These are phyloP conservation scores for Netelia inedita DNA, from an alignment of 2,888 invertebrate genomes.

Conservation along the genomic window DNA sequence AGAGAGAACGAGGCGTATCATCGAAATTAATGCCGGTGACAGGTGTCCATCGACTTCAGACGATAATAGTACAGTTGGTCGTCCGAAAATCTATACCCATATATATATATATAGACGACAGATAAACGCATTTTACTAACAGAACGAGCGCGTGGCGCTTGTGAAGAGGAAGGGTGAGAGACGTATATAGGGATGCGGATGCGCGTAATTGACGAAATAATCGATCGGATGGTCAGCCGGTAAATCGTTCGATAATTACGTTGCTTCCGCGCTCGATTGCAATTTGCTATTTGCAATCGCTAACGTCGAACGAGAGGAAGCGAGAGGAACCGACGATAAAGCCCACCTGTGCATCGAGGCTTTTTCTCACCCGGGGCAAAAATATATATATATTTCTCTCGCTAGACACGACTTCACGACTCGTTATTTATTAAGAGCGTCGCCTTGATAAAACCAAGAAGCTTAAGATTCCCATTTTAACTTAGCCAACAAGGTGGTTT, in stretches of 20 bases:
- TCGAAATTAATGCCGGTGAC: constrained; percentile 48
- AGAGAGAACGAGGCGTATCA: not conserved
- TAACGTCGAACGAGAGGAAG: constrained; percentile 54
- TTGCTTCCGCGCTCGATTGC: constrained; percentile 71
- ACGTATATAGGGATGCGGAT: constrained; percentile 48
- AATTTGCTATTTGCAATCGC: constrained; percentile 71
- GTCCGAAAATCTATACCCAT: constrained; percentile 1
- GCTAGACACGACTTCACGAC: too few relatives aligned
- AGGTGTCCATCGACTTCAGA: constrained; percentile 63
- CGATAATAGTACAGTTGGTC: constrained; percentile 46
- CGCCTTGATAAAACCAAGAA: too few relatives aligned
- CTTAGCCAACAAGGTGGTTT: not conserved
- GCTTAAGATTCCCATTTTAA: too few relatives aligned
- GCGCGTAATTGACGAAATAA: constrained; percentile 73
- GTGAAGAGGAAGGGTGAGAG: constrained; percentile 25
- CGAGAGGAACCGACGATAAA: not conserved
- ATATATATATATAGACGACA: constrained; percentile 31
- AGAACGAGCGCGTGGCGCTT: constrained; percentile 16
- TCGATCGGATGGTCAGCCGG: constrained; percentile 73
- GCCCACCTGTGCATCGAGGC: too few relatives aligned
- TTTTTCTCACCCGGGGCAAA: too few relatives aligned
- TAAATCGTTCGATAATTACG: constrained; percentile 75
- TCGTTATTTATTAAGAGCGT: too few relatives aligned
- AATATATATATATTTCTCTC: too few relatives aligned
- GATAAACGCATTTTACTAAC: constrained; percentile 69